A percentile compares a stretch with the other conserved stretches of the same genome.
Evolutionary conservation across 2,888 invertebrate genomes (phyloP).

Genomic region (Thecophora atra): DNA sequence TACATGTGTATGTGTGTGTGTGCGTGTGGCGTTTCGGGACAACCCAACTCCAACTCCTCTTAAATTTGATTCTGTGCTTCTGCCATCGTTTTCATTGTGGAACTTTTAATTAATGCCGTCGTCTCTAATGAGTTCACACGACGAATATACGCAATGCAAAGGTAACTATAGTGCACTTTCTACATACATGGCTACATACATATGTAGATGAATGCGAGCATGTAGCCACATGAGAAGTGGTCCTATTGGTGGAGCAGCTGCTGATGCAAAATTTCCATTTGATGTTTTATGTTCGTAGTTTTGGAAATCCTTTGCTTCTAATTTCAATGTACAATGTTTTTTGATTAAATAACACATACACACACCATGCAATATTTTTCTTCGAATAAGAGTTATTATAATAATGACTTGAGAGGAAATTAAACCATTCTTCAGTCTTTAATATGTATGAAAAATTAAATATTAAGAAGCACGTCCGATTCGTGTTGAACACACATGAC

Average conservation of each 20-base stretch:
- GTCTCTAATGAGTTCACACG: conserved; percentile 52
- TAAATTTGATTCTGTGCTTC: conserved; percentile 2
- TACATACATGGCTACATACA: conserved; percentile 12
- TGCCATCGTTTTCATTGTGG: conserved; percentile 50
- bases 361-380: conserved; percentile 45
- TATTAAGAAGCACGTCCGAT: no score
- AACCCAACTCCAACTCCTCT: neutral
- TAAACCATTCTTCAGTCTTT: neutral
- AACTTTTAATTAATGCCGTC: conserved; percentile 54
- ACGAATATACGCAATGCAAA: conserved; percentile 43
- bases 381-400: conserved; percentile 44
- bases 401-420: neutral
- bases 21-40: neutral
- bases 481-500: no score
- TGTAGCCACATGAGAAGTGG: conserved; percentile 7
- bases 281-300: no score
- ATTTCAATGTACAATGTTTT: no score
- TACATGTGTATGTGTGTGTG: no score
- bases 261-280: conserved; percentile 6
- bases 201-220: conserved; percentile 2
- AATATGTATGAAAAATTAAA: no score
- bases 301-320: no score
- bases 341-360: neutral
- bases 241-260: conserved; percentile 1
- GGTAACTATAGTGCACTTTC: conserved; percentile 7